These are phyloP conservation scores for Clupea harengus DNA, from an alignment of 2,113 vertebrate species.

Conservation along the genomic window DNA sequence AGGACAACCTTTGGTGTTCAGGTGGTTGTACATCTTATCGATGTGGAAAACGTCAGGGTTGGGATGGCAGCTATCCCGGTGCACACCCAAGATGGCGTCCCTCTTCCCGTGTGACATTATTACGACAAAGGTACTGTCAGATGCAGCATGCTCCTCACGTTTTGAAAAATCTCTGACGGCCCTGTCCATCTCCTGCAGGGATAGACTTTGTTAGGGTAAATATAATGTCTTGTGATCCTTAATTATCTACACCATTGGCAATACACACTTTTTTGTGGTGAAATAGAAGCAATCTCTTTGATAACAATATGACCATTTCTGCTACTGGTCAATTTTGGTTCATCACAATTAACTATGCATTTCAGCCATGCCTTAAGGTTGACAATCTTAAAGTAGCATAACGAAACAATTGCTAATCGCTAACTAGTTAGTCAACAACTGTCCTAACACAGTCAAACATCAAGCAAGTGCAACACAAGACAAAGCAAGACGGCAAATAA, in stretches of 20 bases:
- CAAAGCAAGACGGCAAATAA: too few species aligned
- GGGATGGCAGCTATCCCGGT: neutral
- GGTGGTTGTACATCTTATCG: slow-evolving; percentile 64
- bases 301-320: neutral
- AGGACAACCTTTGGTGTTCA: slow-evolving; percentile 70
- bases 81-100: slow-evolving; percentile 68
- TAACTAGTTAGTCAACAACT: too few species aligned
- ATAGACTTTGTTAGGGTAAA: neutral
- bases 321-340: neutral
- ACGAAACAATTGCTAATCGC: too few species aligned
- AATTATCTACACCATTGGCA: neutral
- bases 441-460: too few species aligned
- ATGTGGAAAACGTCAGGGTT: slow-evolving; percentile 62
- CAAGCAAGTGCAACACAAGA: too few species aligned
- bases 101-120: slow-evolving; percentile 85
- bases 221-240: neutral
- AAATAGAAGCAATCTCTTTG: neutral
- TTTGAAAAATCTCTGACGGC: slow-evolving; percentile 66
- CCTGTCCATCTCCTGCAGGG: slow-evolving; percentile 63
- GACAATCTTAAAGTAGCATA: too few species aligned
- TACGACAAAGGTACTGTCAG: slow-evolving; percentile 82
- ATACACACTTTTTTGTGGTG: neutral
- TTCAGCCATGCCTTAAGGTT: neutral
- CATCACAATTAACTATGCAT: neutral
- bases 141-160: slow-evolving; percentile 62